Conservation (phyloP, 1,140 invertebrate genomes). For the Chlorops oryzae region DNA sequence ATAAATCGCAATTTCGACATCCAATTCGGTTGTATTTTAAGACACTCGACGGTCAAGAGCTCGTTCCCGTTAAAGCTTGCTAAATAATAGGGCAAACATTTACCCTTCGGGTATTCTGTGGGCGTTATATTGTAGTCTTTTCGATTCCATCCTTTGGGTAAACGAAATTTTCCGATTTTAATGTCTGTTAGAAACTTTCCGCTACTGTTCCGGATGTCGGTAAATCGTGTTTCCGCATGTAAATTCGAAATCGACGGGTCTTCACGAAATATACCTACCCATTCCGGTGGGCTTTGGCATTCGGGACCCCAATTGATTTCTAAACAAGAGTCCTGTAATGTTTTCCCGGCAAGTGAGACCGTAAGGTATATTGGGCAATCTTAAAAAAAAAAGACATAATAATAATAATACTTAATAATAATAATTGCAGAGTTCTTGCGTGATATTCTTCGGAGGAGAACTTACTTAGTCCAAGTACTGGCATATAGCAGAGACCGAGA, state of each 20-base stretch:
- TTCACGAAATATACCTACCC: constrained; percentile 37
- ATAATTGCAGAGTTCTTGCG: too few species aligned
- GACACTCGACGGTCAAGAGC: constrained; percentile 52
- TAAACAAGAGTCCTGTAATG: constrained; percentile 48
- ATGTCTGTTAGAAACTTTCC: constrained; percentile 50
- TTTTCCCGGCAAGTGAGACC: constrained; percentile 29
- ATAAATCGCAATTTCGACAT: constrained; percentile 53
- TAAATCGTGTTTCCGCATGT: constrained; percentile 28
- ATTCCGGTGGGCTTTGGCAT: constrained; percentile 41
- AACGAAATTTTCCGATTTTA: constrained; percentile 47
- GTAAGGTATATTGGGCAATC: constrained; percentile 37
- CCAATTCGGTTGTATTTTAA: constrained; percentile 60
- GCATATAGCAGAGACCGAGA: too few species aligned
- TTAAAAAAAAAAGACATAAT: too few species aligned
- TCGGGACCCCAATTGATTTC: constrained; percentile 54
- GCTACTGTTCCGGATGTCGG: constrained; percentile 27
- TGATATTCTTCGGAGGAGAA: too few species aligned
- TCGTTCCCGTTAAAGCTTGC: constrained; percentile 51
- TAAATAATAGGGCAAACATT: constrained; percentile 51
- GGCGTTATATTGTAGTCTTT: constrained; percentile 30
- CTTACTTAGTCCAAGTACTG: too few species aligned
- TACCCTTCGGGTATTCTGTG: constrained; percentile 25
- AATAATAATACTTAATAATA: too few species aligned
- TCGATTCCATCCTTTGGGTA: constrained; percentile 52
- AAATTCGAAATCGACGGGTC: constrained; percentile 34